Evolutionary conservation across 2,113 vertebrate genomes (phyloP).

Genomic region (Oreochromis spilurus): DNA sequence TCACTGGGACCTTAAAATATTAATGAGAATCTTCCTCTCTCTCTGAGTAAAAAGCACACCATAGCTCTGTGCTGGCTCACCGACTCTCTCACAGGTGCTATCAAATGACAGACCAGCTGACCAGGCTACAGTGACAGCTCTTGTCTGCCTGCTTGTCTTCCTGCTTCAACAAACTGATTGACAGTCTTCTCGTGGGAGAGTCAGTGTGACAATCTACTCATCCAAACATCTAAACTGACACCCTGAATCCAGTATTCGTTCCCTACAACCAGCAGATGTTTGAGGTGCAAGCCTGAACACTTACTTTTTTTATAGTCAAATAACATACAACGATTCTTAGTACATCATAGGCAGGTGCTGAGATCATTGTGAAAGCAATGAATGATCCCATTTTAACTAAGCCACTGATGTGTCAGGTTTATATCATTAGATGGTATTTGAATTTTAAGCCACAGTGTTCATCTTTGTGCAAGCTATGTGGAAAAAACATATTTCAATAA

Average conservation of each 20-base stretch:
- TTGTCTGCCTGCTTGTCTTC: neutral
- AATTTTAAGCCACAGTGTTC: neutral
- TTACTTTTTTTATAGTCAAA: neutral
- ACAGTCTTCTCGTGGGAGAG: neutral
- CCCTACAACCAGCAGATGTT: neutral
- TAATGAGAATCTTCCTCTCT: constrained; percentile 43
- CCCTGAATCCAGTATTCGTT: neutral
- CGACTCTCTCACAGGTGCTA: constrained; percentile 25
- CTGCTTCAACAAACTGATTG: constrained; percentile 9
- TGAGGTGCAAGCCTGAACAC: neutral
- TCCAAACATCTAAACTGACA: neutral
- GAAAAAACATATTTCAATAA: neutral
- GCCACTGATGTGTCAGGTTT: neutral
- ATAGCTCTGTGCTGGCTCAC: neutral
- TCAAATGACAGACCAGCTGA: constrained; percentile 60
- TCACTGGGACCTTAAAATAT: constrained; percentile 62
- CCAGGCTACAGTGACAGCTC: constrained; percentile 12
- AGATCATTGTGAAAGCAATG: neutral
- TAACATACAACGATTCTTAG: neutral
- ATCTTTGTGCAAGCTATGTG: neutral
- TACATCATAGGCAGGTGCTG: neutral
- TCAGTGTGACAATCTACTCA: neutral
- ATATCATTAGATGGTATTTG: neutral
- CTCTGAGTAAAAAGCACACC: neutral
- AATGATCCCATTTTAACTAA: neutral